Percentiles rank a stretch among this genome's conserved stretches.
These are phyloP conservation scores for Bombus balteatus DNA, from an alignment of 1,140 invertebrate genomes.

Conservation along the genomic window DNA sequence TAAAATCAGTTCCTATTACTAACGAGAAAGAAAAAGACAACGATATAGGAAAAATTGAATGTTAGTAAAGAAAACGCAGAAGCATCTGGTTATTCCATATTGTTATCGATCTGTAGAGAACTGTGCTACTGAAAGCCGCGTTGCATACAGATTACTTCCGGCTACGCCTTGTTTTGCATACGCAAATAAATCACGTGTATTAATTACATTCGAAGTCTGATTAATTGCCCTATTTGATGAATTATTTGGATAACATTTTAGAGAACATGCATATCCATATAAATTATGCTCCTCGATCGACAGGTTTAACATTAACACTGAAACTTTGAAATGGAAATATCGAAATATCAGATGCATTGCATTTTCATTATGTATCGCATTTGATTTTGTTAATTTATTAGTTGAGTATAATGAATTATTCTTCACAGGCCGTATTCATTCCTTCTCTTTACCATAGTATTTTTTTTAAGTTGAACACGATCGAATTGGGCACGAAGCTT, in stretches of 20 bases:
- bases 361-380: no score
- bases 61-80: background rate
- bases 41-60: background rate
- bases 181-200: constrained; percentile 5
- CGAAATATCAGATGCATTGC: background rate
- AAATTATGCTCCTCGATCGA: background rate
- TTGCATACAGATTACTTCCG: constrained; percentile 13
- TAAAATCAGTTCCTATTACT: no score
- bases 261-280: background rate
- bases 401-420: no score
- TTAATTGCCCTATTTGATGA: background rate
- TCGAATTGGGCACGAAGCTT: no score
- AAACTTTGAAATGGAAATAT: background rate
- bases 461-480: no score
- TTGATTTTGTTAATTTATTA: background rate
- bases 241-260: background rate
- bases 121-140: background rate
- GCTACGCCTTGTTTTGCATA: constrained; percentile 7
- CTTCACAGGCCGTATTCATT: background rate
- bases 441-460: background rate
- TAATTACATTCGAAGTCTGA: background rate
- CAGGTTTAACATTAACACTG: background rate
- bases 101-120: constrained; percentile 24
- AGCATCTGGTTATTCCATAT: background rate
- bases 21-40: background rate